Base-by-base conservation (phyloP, 2,797 vertebrate species). In the Gambusia yucatana region DNA sequence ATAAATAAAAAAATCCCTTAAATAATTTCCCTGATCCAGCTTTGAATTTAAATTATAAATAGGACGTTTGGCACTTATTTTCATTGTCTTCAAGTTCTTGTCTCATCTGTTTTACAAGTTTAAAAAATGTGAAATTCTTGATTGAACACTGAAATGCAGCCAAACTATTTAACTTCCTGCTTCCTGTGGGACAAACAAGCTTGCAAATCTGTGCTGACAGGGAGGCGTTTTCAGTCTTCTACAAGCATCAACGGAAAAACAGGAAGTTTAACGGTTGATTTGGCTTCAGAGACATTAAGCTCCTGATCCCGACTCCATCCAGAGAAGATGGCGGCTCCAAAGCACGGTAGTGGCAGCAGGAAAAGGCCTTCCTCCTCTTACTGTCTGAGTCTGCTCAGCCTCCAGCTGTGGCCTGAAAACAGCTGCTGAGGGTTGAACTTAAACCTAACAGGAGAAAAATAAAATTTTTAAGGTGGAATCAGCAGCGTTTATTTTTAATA, bases 361-460 rank as follows among this genome's bases (percentile, higher is more conserved):
- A 86, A 76, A 83, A 86, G 82, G 80, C 81, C 36, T 80, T 71
- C 82, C 78, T 84, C 81, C 80, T 70, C 80, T 36, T 1, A 72
- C 83, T 91, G 96, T 6, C 95, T 83, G 7, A 95, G 95, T 86
- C 94, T 95, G 86, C 90, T 94, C 76, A 93, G 93, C 78, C 89
- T 92, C 75, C 94, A 72, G 28, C 87, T 90, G 0, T 95, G 96
- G 83, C 87, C 89, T 84, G 65, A 87, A 87, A 99, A 98, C 97
- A 99, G 98, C 87, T 97, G 95, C 6, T 95, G 95, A 2, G 97
- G 97, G 82, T 98, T 97, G 78, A 98, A 98, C 82, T 92, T 96
- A 81, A 98, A 99, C 82, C 98, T 99, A 86, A 13, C 65, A 16
- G 36, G 22, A 55, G 25, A 52, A 52, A 52, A 52, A 52, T 25